Conservation (phyloP, 2,113 vertebrate species). For the Cromileptes altivelis region DNA sequence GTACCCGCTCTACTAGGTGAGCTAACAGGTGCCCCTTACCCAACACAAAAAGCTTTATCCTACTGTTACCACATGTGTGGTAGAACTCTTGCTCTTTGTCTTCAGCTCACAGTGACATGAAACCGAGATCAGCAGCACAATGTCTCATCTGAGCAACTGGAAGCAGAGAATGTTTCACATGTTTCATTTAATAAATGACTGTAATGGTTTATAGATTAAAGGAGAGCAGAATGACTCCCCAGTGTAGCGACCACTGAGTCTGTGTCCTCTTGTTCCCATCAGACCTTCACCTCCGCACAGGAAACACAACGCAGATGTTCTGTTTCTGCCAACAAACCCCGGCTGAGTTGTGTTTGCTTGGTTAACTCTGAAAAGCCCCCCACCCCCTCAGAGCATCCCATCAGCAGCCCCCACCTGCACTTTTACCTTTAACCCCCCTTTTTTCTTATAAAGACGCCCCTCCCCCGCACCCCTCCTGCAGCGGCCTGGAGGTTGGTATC, state of each 20-base stretch:
- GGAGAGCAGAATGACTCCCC: neutral
- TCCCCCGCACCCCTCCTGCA: neutral
- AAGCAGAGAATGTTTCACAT: neutral
- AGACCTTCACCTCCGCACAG: conserved; percentile 39
- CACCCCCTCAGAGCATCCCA: neutral
- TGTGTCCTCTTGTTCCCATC: conserved; percentile 7
- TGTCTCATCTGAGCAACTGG: neutral
- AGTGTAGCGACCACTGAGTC: neutral
- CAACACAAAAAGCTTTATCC: neutral
- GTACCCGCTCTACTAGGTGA: too few species aligned
- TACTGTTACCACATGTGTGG: too few species aligned
- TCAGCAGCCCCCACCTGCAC: conserved; percentile 31
- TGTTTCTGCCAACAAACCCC: conserved; percentile 55
- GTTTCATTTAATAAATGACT: neutral
- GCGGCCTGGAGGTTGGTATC: conserved; percentile 31
- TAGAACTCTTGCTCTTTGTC: too few species aligned
- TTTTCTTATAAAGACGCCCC: neutral
- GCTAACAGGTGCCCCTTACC: too few species aligned
- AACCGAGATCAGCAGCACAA: neutral
- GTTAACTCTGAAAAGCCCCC: conserved; percentile 34
- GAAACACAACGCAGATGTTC: conserved; percentile 68
- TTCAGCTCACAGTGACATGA: too few species aligned
- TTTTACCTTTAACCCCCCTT: conserved; percentile 25
- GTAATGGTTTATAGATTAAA: neutral
- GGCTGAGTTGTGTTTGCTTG: conserved; percentile 67